phyloP scores from a whole-genome alignment of 35 echinoderm and acorn worm genomes.

The Heliocidaris erythrogramma region DNA sequence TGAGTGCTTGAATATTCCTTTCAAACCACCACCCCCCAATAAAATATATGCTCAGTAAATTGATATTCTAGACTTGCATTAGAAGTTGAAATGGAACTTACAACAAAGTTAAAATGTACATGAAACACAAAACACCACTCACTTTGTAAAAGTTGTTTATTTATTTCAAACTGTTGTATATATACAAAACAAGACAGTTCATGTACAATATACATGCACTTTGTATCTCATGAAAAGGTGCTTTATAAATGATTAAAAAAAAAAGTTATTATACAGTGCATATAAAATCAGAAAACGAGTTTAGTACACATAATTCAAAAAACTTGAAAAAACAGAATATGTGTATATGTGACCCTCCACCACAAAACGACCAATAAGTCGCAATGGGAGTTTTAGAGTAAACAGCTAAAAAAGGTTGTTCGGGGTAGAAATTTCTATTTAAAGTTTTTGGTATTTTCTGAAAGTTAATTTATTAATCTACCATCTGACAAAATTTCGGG shows the following conservation, averaged over 20 bases:
- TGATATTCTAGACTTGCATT: neutral
- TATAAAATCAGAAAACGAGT: neutral
- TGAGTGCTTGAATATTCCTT: neutral
- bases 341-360: too few species aligned
- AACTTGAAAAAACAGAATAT: too few species aligned
- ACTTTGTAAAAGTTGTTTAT: neutral
- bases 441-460: too few species aligned
- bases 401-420: too few species aligned
- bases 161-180: neutral
- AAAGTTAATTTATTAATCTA: too few species aligned
- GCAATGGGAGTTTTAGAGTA: too few species aligned
- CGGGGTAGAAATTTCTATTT: too few species aligned
- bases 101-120: neutral
- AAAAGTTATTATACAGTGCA: too few species aligned
- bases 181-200: neutral
- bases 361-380: too few species aligned
- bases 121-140: neutral
- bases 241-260: too few species aligned
- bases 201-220: constrained; percentile 25
- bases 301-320: neutral
- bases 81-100: neutral
- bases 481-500: too few species aligned
- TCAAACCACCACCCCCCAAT: neutral
- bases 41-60: neutral
- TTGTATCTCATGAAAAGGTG: too few species aligned